phyloP scores from a whole-genome alignment of 2,888 invertebrate species.

The Mechanitis mazaeus region DNA sequence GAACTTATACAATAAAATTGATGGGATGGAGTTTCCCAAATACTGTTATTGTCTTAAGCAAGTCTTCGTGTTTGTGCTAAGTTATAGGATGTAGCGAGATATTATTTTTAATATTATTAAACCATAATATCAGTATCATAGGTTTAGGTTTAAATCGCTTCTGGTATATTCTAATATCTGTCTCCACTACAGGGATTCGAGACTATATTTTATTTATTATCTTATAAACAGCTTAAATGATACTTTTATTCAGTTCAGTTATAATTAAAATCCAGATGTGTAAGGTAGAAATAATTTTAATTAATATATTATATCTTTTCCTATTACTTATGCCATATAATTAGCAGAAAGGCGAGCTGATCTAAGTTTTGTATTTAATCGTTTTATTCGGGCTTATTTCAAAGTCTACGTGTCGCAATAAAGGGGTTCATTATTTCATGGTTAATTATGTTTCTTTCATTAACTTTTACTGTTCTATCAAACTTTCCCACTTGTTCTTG shows the following conservation, averaged over 20 bases:
- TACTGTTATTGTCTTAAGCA: constrained; percentile 36
- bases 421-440: constrained; percentile 36
- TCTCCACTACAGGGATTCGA: too few species aligned
- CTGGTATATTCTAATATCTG: too few species aligned
- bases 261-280: too few species aligned
- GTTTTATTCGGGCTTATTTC: constrained; percentile 36
- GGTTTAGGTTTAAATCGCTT: too few species aligned
- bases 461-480: constrained; percentile 29
- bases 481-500: constrained; percentile 28
- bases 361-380: constrained; percentile 38
- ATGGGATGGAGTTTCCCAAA: constrained; percentile 33
- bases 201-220: too few species aligned
- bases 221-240: too few species aligned
- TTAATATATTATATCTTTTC: constrained; percentile 5
- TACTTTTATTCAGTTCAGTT: too few species aligned
- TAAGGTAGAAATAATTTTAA: too few species aligned
- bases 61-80: constrained; percentile 22
- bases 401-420: constrained; percentile 36
- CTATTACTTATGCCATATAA: constrained; percentile 16
- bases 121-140: background rate
- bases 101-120: background rate
- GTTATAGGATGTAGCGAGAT: constrained; percentile 3
- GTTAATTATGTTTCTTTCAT: constrained; percentile 35
- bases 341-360: constrained; percentile 30
- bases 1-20: constrained; percentile 39